Percentiles rank a stretch among this genome's conserved stretches.
Conservation (phyloP, 2,888 invertebrate genomes). For the Nephrocerus scutellatus region DNA sequence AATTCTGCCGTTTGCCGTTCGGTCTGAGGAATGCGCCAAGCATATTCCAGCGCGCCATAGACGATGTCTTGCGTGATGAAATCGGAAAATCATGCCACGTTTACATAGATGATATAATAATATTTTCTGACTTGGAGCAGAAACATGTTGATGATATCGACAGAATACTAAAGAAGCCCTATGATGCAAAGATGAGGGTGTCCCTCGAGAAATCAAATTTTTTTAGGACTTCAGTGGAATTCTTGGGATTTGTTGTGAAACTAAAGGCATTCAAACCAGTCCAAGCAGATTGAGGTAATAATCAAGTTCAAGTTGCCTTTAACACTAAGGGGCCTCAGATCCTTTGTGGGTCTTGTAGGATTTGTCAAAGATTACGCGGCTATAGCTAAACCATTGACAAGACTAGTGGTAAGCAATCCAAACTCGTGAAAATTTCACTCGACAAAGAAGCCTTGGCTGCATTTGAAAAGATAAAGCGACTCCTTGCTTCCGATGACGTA, state of each 20-base stretch:
- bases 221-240: conserved; percentile 6
- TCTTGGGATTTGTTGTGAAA: conserved; percentile 10
- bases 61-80: conserved; percentile 13
- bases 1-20: no score
- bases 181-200: conserved; percentile 9
- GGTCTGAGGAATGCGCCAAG: no score
- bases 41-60: no score
- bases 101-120: conserved; percentile 14
- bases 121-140: conserved; percentile 11
- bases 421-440: no score
- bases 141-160: conserved; percentile 7
- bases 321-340: conserved; percentile 1
- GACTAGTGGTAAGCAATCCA: no score
- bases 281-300: no score
- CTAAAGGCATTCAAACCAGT: no score
- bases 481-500: no score
- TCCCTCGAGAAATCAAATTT: conserved; percentile 10
- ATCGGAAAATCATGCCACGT: conserved; percentile 15
- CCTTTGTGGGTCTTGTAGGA: conserved; percentile 1
- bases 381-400: conserved; percentile 5
- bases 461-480: no score
- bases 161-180: conserved; percentile 1
- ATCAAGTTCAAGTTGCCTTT: neutral
- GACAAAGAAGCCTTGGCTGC: no score
- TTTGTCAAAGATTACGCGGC: conserved; percentile 1